Percentiles rank a stretch among this genome's conserved stretches.
phyloP scores from a whole-genome alignment of 2,888 invertebrate genomes.

The Ischnus inquisitorius region DNA sequence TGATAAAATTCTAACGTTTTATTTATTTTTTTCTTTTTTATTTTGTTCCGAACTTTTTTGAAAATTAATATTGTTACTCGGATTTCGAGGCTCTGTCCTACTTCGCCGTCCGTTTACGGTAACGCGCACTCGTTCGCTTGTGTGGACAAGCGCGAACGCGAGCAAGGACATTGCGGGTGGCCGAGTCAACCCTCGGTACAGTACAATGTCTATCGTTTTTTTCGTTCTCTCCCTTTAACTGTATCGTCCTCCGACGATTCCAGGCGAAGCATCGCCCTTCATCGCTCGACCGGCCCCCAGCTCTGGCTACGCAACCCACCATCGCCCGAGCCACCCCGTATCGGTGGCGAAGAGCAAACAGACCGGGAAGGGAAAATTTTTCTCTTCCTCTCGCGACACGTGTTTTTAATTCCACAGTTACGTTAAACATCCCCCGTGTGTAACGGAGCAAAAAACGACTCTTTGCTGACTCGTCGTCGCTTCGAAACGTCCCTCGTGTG shows the following conservation, averaged over 20 bases:
- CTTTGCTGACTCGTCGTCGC: constrained; percentile 23
- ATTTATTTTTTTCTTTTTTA: not conserved
- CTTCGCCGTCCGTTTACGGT: not conserved
- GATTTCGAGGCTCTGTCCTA: not conserved
- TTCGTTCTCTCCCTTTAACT: constrained; percentile 44
- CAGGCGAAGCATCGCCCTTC: constrained; percentile 26
- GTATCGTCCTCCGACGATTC: constrained; percentile 6
- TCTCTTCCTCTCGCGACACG: constrained; percentile 49
- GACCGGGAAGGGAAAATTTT: not conserved
- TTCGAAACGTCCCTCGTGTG: not conserved
- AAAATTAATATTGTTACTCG: not conserved
- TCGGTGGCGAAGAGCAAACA: constrained; percentile 53
- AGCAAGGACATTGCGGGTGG: constrained; percentile 69
- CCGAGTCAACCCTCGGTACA: constrained; percentile 46
- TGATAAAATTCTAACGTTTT: not conserved
- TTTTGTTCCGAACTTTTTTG: not conserved
- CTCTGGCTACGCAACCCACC: not conserved
- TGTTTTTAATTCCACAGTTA: constrained; percentile 70
- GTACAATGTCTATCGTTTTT: constrained; percentile 18
- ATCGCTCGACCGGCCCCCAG: constrained; percentile 47
- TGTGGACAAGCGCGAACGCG: constrained; percentile 72
- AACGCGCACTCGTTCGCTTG: constrained; percentile 51
- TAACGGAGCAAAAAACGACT: constrained; percentile 48
- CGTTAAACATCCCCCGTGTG: constrained; percentile 66
- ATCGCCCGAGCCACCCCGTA: not conserved